Percentiles rank a stretch among this genome's conserved stretches.
These are phyloP conservation scores for Drosophila nigricruria DNA, from an alignment of 2,888 invertebrate species.

Conservation along the genomic window DNA sequence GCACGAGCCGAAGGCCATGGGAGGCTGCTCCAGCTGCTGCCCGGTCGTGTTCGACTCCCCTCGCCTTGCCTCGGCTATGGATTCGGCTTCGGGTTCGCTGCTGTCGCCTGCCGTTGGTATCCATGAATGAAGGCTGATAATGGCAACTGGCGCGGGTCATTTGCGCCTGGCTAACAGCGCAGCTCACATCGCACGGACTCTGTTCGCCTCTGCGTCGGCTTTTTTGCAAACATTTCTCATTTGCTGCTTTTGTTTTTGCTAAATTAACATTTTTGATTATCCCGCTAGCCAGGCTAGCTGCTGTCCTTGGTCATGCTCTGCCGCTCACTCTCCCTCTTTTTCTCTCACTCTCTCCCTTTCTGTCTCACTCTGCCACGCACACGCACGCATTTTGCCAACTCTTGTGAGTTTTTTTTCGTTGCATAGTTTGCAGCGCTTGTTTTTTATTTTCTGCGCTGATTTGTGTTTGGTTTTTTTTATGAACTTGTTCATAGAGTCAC, in stretches of 20 bases:
- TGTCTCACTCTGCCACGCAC: conserved; percentile 1
- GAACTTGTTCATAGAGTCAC: conserved; percentile 25
- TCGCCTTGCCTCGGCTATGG: conserved; percentile 10
- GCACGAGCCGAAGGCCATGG: conserved; percentile 47
- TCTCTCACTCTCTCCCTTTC: neutral
- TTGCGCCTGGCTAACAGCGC: conserved; percentile 58
- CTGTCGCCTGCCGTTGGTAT: conserved; percentile 66
- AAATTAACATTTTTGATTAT: conserved; percentile 78
- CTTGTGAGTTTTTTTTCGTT: conserved; percentile 15
- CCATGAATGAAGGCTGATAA: conserved; percentile 78
- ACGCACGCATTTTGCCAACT: conserved; percentile 8
- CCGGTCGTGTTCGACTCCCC: conserved; percentile 23
- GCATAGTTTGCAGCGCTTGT: conserved; percentile 46
- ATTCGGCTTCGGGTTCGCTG: conserved; percentile 12
- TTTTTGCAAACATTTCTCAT: conserved; percentile 53
- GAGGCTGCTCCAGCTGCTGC: conserved; percentile 38
- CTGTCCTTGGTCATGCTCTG: conserved; percentile 37
- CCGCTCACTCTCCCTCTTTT: conserved; percentile 2
- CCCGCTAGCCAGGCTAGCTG: conserved; percentile 23
- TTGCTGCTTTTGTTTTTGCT: conserved; percentile 21
- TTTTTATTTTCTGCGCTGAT: conserved; percentile 40
- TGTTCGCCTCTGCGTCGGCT: conserved; percentile 31
- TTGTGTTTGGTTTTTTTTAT: conserved; percentile 46
- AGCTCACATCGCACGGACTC: conserved; percentile 52
- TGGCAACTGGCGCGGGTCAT: conserved; percentile 55